Base-by-base conservation (phyloP, 2,113 vertebrate genomes). In the Clinocottus analis region DNA sequence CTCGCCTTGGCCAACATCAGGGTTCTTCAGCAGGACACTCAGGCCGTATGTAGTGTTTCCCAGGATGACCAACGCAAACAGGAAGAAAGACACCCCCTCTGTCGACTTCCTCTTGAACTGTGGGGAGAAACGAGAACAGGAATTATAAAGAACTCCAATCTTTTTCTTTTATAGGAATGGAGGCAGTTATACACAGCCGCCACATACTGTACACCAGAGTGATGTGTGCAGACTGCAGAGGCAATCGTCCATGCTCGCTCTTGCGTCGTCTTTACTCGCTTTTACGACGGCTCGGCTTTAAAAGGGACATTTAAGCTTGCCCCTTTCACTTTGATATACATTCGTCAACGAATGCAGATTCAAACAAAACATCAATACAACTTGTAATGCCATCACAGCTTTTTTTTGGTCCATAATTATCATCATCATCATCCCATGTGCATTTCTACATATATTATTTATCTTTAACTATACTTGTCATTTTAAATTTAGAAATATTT, bases 31-130 rank as follows among this genome's bases (percentile, higher is more conserved):
- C 3, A 99, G 91, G 70, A 99, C 94, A 0, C 97, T 98, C 77
- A 97, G 71, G 2, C 98, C 98, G 0, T 99, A 99, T 0, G 95
- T 89, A 0, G 80, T 92, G 91, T 99, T 99, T 17, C 98, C 98
- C 87, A 99, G 71, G 86, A 99, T 98, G 83, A 99, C 96, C 90
- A 99, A 85, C 0, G 95, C 97, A 2, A 99, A 99, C 72, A 99
- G 95, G 2, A 94, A 96, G 90, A 94, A 96, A 13, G 98, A 99
- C 61, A 99, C 78, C 0, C 98, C 98, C 0, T 92, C 83, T 0
- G 98, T 99, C 0, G 97, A 99, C 86, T 96, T 96, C 87, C 98
- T 95, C 58, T 91, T 93, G 83, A 95, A 96, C 90, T 91, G 83
- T 23, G 35, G 19, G 37, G 58, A 63, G 51, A 77, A 72, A 72